Evolutionary conservation across 2,113 vertebrate species (phyloP), one percentile per base, ranked within the genome.

Genomic region (Sander vitreus): DNA sequence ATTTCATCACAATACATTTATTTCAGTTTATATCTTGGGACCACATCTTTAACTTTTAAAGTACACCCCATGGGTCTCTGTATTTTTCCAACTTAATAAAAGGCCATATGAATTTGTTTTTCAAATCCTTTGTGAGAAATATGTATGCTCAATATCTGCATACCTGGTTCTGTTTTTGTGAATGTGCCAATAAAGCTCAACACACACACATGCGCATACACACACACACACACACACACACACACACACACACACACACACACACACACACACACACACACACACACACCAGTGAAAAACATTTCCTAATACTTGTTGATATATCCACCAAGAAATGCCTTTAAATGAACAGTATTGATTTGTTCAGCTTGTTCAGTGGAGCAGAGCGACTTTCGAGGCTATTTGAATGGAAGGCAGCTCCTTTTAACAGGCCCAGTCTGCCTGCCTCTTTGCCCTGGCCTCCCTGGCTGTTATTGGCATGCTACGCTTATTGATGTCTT

Each of bases 301-400:
- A 80, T 81, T 83, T 54, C 54, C 73, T 30, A 27, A 21, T 67
- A 77, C 81, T 68, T 82, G 75, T 82, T 92, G 84, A 93, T 86
- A 73, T 85, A 91, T 89, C 69, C 74, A 79, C 80, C 76, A 86
- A 86, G 78, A 91, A 88, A 89, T 90, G 75, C 69, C 73, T 88
- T 82, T 47, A 87, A 89, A 93, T 92, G 58, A 90, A 89, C 60
- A 45, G 19, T 91, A 93, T 92, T 90, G 87, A 93, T 91, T 92
- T 84, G 75, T 70, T 82, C 73, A 85, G 79, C 82, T 86, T 84
- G 69, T 65, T 84, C 80, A 81, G 83, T 77, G 72, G 81, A 89
- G 79, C 58, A 77, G 39, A 88, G 69, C 36, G 0, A 54, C 80
- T 80, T 76, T 70, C 71, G 58, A 84, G 73, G 70, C 70, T 58